Evolutionary conservation across 2,797 vertebrate genomes (phyloP).

Genomic region (Molothrus aeneus): DNA sequence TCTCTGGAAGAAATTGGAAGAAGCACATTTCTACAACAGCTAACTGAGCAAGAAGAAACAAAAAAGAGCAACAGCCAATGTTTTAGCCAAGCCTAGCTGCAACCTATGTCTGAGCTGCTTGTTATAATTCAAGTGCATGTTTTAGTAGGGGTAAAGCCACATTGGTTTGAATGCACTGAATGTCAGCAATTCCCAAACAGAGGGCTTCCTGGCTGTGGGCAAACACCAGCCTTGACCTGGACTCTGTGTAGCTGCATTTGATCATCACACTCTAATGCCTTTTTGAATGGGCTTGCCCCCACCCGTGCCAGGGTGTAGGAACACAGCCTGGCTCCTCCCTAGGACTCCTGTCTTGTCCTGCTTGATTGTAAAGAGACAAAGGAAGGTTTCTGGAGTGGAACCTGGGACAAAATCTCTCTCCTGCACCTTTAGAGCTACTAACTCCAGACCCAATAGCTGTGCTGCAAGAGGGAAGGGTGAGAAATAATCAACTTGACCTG

Average conservation of each 20-base stretch:
- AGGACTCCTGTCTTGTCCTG: neutral
- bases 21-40: neutral
- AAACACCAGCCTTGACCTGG: neutral
- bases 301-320: neutral
- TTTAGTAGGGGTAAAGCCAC: neutral
- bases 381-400: neutral
- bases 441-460: neutral
- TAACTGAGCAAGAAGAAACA: neutral
- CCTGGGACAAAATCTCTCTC: no score
- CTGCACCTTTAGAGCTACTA: neutral
- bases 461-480: neutral
- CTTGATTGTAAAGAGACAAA: neutral
- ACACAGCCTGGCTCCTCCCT: neutral
- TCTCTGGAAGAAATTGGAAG: neutral
- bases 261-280: neutral
- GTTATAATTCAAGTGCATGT: neutral
- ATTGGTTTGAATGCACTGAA: neutral
- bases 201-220: neutral
- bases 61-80: neutral
- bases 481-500: neutral
- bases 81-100: neutral
- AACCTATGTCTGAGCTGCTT: neutral
- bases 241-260: neutral
- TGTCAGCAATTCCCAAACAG: neutral
- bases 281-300: neutral